Evolutionary conservation across 1,140 invertebrate genomes (phyloP).

Genomic region (Bombus difficillimus): DNA sequence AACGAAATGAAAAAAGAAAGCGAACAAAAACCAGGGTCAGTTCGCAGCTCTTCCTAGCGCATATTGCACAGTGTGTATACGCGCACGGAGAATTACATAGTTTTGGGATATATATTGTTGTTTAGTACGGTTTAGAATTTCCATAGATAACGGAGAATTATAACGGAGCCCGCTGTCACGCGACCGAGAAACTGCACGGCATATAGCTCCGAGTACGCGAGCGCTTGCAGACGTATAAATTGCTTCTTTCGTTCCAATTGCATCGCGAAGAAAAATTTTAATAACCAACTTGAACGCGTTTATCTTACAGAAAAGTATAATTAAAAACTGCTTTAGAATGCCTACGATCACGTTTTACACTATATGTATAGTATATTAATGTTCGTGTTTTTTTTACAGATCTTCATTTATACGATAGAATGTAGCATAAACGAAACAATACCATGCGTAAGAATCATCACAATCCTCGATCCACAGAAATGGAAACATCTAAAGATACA

Average conservation of each 20-base stretch:
- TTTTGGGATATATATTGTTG: conserved; percentile 79
- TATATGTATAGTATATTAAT: too few species aligned
- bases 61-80: conserved; percentile 69
- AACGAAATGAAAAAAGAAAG: neutral
- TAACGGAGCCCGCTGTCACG: conserved; percentile 72
- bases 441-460: too few species aligned
- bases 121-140: conserved; percentile 80
- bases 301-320: neutral
- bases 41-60: conserved; percentile 55
- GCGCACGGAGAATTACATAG: conserved; percentile 74
- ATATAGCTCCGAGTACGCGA: conserved; percentile 45
- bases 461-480: too few species aligned
- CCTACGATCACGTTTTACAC: too few species aligned
- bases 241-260: conserved; percentile 56
- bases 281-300: neutral
- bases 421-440: too few species aligned
- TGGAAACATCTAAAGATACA: too few species aligned
- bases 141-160: conserved; percentile 81
- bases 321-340: neutral
- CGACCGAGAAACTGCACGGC: conserved; percentile 67
- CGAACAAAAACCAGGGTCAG: conserved; percentile 56
- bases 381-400: too few species aligned
- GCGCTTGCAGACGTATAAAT: conserved; percentile 32
- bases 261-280: neutral
- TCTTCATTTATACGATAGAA: too few species aligned